Evolutionary conservation across 2,797 vertebrate genomes (phyloP).

Genomic region (Rachycentron canadum): DNA sequence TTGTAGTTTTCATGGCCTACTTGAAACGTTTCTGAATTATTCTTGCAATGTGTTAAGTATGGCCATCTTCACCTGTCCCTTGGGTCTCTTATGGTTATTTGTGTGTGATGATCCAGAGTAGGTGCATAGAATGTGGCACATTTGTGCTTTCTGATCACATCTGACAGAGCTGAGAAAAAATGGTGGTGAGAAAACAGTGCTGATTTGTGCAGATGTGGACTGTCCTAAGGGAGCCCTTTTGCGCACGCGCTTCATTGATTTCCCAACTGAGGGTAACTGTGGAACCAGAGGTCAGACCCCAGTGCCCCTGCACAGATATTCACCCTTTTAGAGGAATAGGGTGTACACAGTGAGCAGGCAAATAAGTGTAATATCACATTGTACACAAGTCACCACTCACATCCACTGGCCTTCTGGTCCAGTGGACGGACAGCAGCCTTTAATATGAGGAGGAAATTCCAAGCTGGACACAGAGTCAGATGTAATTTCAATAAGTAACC

Average conservation of each 20-base stretch:
- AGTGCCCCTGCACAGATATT: slow-evolving; percentile 57
- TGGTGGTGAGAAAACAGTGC: slow-evolving; percentile 71
- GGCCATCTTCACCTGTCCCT: slow-evolving; percentile 61
- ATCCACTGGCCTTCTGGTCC: slow-evolving; percentile 16
- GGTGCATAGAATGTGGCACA: slow-evolving; percentile 70
- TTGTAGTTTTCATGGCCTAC: neutral
- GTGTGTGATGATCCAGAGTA: slow-evolving; percentile 67
- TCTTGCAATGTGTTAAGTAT: slow-evolving; percentile 37
- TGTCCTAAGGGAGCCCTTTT: slow-evolving; percentile 68
- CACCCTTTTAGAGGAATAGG: slow-evolving; percentile 63
- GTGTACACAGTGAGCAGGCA: slow-evolving; percentile 44
- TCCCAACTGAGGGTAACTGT: slow-evolving; percentile 70
- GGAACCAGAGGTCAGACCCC: slow-evolving; percentile 68
- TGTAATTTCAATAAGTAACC: slow-evolving; percentile 41
- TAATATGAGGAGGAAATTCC: slow-evolving; percentile 16
- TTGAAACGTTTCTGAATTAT: slow-evolving; percentile 13
- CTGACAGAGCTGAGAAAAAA: slow-evolving; percentile 77
- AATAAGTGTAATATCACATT: slow-evolving; percentile 49
- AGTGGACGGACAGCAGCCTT: slow-evolving; percentile 24
- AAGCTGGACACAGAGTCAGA: slow-evolving; percentile 22
- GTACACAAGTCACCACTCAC: slow-evolving; percentile 46
- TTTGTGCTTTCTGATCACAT: slow-evolving; percentile 79
- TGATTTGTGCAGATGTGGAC: slow-evolving; percentile 82
- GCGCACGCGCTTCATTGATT: slow-evolving; percentile 74
- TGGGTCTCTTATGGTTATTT: slow-evolving; percentile 64